Percentiles rank a stretch among this genome's conserved stretches.
Conservation (phyloP, 2,888 invertebrate species). For the Mesoligia furuncula region DNA sequence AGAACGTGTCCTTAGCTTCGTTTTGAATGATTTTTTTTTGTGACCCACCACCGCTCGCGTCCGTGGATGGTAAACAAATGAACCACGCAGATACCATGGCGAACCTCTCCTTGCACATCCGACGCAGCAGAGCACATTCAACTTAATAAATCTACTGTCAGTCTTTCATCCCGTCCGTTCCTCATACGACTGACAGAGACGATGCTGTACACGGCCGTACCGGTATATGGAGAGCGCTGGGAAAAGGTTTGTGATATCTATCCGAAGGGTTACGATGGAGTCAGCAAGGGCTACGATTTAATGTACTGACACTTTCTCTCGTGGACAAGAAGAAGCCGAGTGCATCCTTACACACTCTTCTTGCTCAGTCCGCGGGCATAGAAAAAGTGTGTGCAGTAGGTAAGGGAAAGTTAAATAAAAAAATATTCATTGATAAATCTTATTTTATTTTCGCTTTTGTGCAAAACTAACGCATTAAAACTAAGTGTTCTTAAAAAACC, state of each 20-base stretch:
- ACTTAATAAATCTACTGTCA: not conserved
- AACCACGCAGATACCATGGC: not conserved
- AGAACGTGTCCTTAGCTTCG: not conserved
- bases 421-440: not conserved
- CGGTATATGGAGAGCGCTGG: not conserved
- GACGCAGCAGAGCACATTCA: not conserved
- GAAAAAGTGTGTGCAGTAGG: not conserved
- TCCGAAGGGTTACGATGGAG: not conserved
- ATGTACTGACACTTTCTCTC: not conserved
- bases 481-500: not conserved
- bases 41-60: not conserved
- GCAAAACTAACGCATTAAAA: constrained; percentile 13
- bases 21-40: not conserved
- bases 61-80: not conserved
- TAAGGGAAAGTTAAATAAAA: not conserved
- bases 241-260: not conserved
- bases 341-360: not conserved
- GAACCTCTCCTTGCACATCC: not conserved
- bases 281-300: not conserved
- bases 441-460: constrained; percentile 6
- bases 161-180: not conserved
- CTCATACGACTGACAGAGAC: not conserved
- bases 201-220: not conserved
- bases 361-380: no score
- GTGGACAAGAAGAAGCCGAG: not conserved